Conservation (phyloP, 2,797 vertebrate genomes). For the Capromys pilorides region DNA sequence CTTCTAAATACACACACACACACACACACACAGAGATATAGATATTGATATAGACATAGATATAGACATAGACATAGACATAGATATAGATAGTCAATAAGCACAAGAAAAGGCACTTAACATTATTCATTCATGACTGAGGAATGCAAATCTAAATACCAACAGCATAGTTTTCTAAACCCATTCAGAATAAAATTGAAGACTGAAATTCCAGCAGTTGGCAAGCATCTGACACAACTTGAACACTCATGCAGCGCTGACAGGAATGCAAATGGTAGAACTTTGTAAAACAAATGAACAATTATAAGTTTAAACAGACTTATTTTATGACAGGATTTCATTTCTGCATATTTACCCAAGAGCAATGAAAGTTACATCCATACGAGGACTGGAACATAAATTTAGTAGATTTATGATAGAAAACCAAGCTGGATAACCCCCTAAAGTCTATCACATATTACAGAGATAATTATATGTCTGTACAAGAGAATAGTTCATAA, state of each 20-base stretch:
- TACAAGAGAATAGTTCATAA: background rate
- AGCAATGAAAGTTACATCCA: background rate
- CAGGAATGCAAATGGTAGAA: background rate
- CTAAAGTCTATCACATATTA: background rate
- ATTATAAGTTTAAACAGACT: background rate
- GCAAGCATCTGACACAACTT: background rate
- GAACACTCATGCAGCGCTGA: background rate
- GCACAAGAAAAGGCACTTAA: background rate
- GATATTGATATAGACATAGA: no score
- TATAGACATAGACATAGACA: background rate
- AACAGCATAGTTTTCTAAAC: background rate
- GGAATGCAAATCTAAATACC: background rate
- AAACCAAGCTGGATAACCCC: background rate
- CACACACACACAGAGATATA: no score
- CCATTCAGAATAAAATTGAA: background rate
- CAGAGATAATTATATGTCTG: background rate
- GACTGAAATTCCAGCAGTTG: background rate
- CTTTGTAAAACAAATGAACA: background rate
- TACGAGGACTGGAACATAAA: background rate
- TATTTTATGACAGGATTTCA: background rate
- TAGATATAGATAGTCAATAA: background rate
- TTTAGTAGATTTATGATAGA: constrained; percentile 16
- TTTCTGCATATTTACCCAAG: background rate
- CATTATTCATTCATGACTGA: background rate
- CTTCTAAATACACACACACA: no score